Evolutionary conservation across 1,140 invertebrate species (phyloP).

Genomic region (Parapsyche elsis): DNA sequence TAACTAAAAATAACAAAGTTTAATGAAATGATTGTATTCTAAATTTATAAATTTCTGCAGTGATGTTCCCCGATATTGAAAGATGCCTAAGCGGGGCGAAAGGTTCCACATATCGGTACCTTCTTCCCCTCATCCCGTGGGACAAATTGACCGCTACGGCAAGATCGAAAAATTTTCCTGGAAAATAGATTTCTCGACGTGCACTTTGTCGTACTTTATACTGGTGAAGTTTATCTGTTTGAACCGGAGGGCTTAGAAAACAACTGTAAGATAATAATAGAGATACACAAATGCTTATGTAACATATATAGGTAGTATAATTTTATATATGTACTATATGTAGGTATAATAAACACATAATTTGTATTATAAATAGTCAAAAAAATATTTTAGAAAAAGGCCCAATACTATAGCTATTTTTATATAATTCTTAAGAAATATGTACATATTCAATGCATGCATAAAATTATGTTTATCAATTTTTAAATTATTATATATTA

Average conservation of each 20-base stretch:
- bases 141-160: constrained; percentile 27
- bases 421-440: too few relatives aligned
- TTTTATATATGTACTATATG: too few relatives aligned
- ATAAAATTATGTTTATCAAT: too few relatives aligned
- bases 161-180: constrained; percentile 20
- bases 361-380: too few relatives aligned
- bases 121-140: neutral
- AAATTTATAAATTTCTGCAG: constrained; percentile 19
- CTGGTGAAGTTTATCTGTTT: constrained; percentile 8
- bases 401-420: too few relatives aligned
- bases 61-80: neutral
- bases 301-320: too few relatives aligned
- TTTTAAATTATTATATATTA: too few relatives aligned
- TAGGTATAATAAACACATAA: too few relatives aligned
- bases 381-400: too few relatives aligned
- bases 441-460: too few relatives aligned
- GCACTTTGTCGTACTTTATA: neutral
- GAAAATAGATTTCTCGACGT: constrained; percentile 22
- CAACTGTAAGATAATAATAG: too few relatives aligned
- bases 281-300: too few relatives aligned
- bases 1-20: neutral
- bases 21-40: neutral
- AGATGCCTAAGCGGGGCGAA: constrained; percentile 9
- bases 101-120: neutral
- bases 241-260: neutral